Evolutionary conservation across 2,797 vertebrate species (phyloP).

Genomic region (Scarus forsteni): DNA sequence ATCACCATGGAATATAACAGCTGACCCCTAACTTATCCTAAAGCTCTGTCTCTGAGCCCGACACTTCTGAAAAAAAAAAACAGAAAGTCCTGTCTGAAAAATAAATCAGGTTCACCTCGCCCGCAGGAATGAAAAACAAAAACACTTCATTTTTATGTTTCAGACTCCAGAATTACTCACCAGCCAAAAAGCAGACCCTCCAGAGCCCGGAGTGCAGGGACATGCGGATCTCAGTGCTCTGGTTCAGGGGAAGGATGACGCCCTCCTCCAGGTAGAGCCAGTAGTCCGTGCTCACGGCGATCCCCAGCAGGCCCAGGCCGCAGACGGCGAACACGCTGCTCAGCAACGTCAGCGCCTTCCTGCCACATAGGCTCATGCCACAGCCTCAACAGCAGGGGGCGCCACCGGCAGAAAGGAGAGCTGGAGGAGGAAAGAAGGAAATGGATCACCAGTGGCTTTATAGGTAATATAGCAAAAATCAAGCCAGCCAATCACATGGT

Average conservation of each 20-base stretch:
- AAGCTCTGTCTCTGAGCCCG: not conserved
- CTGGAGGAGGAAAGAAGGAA: conserved; percentile 38
- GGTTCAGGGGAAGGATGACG: conserved; percentile 93
- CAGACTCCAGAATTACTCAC: conserved; percentile 71
- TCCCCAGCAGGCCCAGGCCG: conserved; percentile 92
- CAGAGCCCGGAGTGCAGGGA: conserved; percentile 96
- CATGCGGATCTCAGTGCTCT: conserved; percentile 91
- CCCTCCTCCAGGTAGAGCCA: conserved; percentile 98
- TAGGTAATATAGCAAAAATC: not conserved
- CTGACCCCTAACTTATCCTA: not conserved
- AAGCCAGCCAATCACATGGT: too few species aligned
- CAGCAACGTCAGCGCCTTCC: conserved; percentile 94
- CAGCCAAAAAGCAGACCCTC: conserved; percentile 95
- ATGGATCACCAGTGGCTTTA: not conserved
- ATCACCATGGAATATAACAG: not conserved
- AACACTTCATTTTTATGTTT: not conserved
- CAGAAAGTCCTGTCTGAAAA: not conserved
- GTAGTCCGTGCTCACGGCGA: conserved; percentile 97
- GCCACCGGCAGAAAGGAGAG: conserved; percentile 67
- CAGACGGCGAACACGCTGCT: conserved; percentile 96
- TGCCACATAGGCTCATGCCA: conserved; percentile 93
- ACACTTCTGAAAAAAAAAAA: not conserved
- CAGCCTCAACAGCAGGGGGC: conserved; percentile 77
- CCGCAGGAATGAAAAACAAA: not conserved
- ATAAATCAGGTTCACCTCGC: not conserved